Evolutionary conservation across 1,140 invertebrate genomes (phyloP).

Genomic region (Drosophila kurseongensis): DNA sequence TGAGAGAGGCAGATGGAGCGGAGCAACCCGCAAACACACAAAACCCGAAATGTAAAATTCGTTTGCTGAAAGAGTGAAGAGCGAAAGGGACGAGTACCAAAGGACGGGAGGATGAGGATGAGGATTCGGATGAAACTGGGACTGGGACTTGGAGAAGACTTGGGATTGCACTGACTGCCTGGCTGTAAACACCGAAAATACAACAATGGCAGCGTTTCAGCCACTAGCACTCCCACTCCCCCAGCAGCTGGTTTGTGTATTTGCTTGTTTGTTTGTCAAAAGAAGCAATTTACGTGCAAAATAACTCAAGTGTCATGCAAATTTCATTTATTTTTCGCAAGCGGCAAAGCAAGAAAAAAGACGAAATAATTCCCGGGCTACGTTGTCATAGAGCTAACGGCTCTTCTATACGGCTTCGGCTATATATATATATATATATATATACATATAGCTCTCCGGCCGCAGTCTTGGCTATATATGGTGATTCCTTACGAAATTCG

Average conservation of each 20-base stretch:
- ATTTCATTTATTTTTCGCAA: constrained; percentile 84
- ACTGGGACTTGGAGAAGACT: constrained; percentile 40
- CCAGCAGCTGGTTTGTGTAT: constrained; percentile 60
- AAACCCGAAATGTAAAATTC: constrained; percentile 81
- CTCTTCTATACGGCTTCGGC: constrained; percentile 9
- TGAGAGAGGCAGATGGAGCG: constrained; percentile 9
- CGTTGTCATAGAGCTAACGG: constrained; percentile 69
- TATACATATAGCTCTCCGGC: constrained; percentile 1
- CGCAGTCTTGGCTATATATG: constrained; percentile 44
- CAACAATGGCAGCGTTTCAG: constrained; percentile 68
- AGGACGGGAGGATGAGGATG: background rate
- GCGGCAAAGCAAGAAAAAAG: constrained; percentile 43
- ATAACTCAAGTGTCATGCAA: constrained; percentile 85
- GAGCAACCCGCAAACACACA: constrained; percentile 54
- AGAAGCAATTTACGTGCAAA: constrained; percentile 85
- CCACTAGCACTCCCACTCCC: background rate
- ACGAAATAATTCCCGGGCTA: constrained; percentile 69
- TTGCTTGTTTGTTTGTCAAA: constrained; percentile 83
- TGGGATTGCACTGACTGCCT: constrained; percentile 66
- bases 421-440: constrained; percentile 4
- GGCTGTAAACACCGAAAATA: constrained; percentile 80
- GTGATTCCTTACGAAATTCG: constrained; percentile 70
- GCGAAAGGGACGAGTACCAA: constrained; percentile 2
- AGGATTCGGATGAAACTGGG: constrained; percentile 44
- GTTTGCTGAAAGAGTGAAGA: constrained; percentile 53